Conservation (phyloP, 1,140 invertebrate species). For the Hermatobates lingyangjiaoensis region DNA sequence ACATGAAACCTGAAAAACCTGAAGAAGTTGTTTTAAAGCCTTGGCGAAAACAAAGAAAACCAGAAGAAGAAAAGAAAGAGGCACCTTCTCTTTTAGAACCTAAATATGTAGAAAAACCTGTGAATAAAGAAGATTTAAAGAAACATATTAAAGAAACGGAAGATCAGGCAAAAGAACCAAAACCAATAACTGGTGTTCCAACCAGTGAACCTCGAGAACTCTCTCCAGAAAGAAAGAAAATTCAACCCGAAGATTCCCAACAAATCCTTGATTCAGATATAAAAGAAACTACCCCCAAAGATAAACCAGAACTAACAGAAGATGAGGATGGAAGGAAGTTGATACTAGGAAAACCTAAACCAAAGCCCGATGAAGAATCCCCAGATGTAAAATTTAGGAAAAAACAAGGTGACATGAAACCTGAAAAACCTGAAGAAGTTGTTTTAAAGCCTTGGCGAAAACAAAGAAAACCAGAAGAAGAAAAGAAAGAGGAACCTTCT, state of each 20-base stretch:
- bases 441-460: conserved; percentile 17
- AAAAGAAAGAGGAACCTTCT: conserved; percentile 16
- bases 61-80: too few species aligned
- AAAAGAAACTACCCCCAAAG: conserved; percentile 18
- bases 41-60: conserved; percentile 10
- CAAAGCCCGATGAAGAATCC: conserved; percentile 21
- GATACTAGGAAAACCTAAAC: conserved; percentile 23
- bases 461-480: conserved; percentile 16
- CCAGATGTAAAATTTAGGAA: conserved; percentile 26
- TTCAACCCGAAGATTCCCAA: conserved; percentile 13
- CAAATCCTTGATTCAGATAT: conserved; percentile 15
- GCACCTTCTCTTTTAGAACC: too few species aligned
- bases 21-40: conserved; percentile 18
- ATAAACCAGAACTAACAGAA: conserved; percentile 14
- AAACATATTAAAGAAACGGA: conserved; percentile 15
- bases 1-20: conserved; percentile 17
- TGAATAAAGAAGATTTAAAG: too few species aligned
- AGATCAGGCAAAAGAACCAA: conserved; percentile 14
- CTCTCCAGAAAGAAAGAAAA: conserved; percentile 15
- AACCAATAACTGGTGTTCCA: conserved; percentile 17
- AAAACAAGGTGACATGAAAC: conserved; percentile 23
- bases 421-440: conserved; percentile 19
- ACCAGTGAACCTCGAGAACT: conserved; percentile 14
- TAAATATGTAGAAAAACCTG: conserved; percentile 15
- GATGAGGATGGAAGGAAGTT: conserved; percentile 24